These are phyloP conservation scores for Limonius californicus DNA, from an alignment of 1,140 invertebrate species.

Conservation along the genomic window DNA sequence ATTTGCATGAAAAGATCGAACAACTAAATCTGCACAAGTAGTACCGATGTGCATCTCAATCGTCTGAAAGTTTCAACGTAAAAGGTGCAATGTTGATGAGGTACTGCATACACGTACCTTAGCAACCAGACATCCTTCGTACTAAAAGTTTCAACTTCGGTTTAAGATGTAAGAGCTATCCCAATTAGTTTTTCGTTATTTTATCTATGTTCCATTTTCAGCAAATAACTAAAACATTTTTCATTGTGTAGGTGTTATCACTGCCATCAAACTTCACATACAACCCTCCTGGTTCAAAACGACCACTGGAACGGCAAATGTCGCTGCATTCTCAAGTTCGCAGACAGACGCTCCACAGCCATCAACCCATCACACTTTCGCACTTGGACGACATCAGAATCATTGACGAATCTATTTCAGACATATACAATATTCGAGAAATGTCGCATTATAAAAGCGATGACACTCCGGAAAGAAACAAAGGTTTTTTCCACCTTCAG, in stretches of 20 bases:
- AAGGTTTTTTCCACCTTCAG: slow-evolving; percentile 19
- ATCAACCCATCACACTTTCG: slow-evolving; percentile 37
- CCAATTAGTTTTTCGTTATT: neutral
- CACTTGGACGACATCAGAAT: slow-evolving; percentile 42
- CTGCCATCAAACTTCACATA: slow-evolving; percentile 67
- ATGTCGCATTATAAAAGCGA: neutral
- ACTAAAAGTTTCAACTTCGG: no score
- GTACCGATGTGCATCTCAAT: no score
- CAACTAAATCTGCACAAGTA: no score
- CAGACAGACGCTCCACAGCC: slow-evolving; percentile 40
- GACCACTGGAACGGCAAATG: slow-evolving; percentile 29
- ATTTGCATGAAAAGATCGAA: no score
- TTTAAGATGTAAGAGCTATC: no score
- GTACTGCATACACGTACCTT: no score
- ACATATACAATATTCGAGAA: slow-evolving; percentile 43
- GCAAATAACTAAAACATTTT: no score
- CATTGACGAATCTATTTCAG: slow-evolving; percentile 44
- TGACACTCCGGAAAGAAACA: slow-evolving; percentile 23
- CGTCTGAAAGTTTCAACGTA: no score
- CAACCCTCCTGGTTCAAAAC: slow-evolving; percentile 54
- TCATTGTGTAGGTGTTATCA: slow-evolving; percentile 56
- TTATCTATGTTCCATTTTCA: neutral
- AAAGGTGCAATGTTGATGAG: no score
- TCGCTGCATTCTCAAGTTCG: slow-evolving; percentile 27
- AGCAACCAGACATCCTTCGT: no score